Evolutionary conservation across 2,113 vertebrate genomes (phyloP), one percentile per base, ranked within the genome.

Genomic region (Oncorhynchus gorbuscha): DNA sequence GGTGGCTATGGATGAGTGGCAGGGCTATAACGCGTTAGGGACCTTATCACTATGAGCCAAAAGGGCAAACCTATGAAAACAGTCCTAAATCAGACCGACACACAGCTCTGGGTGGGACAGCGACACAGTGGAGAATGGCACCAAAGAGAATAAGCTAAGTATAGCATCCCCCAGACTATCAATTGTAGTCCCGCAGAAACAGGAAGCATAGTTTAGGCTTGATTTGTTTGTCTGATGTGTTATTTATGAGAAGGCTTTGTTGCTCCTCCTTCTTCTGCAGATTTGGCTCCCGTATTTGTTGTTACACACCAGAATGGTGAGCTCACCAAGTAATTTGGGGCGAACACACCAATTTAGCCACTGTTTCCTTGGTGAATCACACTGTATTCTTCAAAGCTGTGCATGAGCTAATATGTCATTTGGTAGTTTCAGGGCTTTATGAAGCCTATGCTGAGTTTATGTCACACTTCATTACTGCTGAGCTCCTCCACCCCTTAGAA

Each of bases 131-230:
- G 48, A 39, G 61, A 51, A 30, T 66, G 73, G 64, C 48, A 18
- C 22, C 66, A 14, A n/a, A 11, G 11, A 75, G 39, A 69, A 71
- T 67, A 68, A 48, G 4, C 78, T 76, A 76, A 68, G 75, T 72
- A 48, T 76, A 76, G 61, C 28, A 5, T 30, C 30, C 62, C 49
- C 14, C 18, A 11, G 45, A 68, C 26, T 62, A 55, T 71, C 30
- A 65, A 48, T 59, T 51, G 45, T 51, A 26, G 62, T 16, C 69
- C 26, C 59, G 78, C 26, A 5, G 28, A 76, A 76, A 68, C 78
- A 80, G 78, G 78, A 80, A 80, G 74, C 62, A n/a, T 24, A 20
- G 24, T 5, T 75, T 67, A 51, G 61, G 24, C 26, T 32, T 59
- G 48, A 64, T 61, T 76, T 72, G 73, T 72, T 76, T 58, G 48